Base-by-base conservation (phyloP, 2,797 vertebrate species). In the Erithacus rubecula region DNA sequence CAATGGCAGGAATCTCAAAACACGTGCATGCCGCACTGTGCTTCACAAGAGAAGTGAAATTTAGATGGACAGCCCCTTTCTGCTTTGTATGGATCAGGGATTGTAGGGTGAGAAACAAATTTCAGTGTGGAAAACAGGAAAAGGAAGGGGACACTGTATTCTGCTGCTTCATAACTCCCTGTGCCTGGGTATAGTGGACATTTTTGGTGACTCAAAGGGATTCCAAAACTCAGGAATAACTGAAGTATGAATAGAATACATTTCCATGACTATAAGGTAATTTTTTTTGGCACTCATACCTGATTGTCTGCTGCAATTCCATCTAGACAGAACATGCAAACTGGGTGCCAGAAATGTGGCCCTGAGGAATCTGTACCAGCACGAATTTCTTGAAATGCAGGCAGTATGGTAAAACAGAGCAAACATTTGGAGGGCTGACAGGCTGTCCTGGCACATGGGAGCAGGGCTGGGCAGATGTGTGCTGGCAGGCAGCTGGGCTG, bases 11-110 rank as follows among this genome's bases (percentile, higher is more conserved):
- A 81, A 37, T 22, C 44, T 52, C 47, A 44, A 44, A 85, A 41
- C 22, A 52, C 0, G 2, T 5, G 13, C 24, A 30, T 36, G 49
- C 24, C 16, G 5, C 32, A 0, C 4, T 41, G 53, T 10, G 41
- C 29, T 37, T 36, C 36, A 20, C 32, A 36, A 30, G 27, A 0
- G 0, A 39, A 10, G 29, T 3, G 46, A 55, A 55, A 27, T 37
- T 37, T 1, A 1, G 11, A 10, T 0, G 19, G 20, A 19, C 15
- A 59, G 62, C 9, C 17, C 34, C 51, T 51, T 63, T n/a, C 27
- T 81, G 43, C 39, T 51, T 30, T 15, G 36, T 26, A 23, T 10
- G 7, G 32, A 11, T 36, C 69, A 65, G 55, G 34, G 63, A 26
- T 27, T 2, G 3, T 5, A 49, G 41, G 8, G 9, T 11, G 47